A percentile compares a stretch with the other conserved stretches of the same genome.
These are phyloP conservation scores for Temnothorax ravouxi DNA, from an alignment of 2,888 invertebrate genomes.

Conservation along the genomic window DNA sequence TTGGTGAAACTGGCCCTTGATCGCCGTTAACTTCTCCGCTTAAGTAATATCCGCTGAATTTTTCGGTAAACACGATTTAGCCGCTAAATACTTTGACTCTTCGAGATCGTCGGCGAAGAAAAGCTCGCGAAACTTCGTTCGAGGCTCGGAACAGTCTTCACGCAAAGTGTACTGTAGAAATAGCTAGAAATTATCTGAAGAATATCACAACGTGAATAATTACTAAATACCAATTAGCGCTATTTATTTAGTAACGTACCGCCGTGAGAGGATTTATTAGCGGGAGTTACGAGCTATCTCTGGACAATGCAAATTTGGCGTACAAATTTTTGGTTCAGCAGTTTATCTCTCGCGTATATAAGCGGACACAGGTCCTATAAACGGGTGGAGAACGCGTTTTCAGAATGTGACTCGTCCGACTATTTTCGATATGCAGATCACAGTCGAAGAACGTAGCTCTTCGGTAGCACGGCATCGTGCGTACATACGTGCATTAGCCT, in stretches of 20 bases:
- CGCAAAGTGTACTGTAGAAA: not conserved
- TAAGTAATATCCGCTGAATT: slow-evolving; percentile 6
- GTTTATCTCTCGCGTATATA: slow-evolving; percentile 41
- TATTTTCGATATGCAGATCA: slow-evolving; percentile 61
- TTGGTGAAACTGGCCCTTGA: too few species aligned
- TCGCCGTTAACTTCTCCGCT: not conserved
- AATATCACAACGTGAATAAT: not conserved
- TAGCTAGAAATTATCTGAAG: not conserved
- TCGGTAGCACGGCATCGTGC: not conserved
- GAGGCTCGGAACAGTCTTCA: not conserved
- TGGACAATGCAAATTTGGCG: slow-evolving; percentile 18
- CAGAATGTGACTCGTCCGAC: slow-evolving; percentile 63
- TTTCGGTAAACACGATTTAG: not conserved
- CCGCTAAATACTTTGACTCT: not conserved
- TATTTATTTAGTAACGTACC: slow-evolving; percentile 12
- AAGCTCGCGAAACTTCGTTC: not conserved
- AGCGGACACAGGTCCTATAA: slow-evolving; percentile 17
- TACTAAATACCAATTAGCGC: slow-evolving; percentile 21
- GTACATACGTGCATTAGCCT: not conserved
- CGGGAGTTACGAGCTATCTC: not conserved
- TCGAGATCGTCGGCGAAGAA: not conserved
- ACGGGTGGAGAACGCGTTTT: slow-evolving; percentile 19
- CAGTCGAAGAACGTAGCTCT: slow-evolving; percentile 62
- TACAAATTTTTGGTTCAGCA: slow-evolving; percentile 38
- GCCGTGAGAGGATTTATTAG: not conserved